Evolutionary conservation across 2,113 vertebrate genomes (phyloP).

Genomic region (Azemiops feae): DNA sequence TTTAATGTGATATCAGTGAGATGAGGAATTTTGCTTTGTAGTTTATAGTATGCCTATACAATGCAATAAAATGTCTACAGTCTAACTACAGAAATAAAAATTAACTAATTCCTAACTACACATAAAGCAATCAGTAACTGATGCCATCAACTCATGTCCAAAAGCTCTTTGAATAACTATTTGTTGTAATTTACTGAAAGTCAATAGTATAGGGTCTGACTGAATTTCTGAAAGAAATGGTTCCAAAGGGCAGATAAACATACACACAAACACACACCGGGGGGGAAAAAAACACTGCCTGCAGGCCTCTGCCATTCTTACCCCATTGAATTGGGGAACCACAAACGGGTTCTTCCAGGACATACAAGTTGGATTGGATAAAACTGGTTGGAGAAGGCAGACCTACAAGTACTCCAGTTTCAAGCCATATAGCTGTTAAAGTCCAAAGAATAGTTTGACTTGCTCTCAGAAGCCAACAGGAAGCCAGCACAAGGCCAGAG

Average conservation of each 20-base stretch:
- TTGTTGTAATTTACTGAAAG: background rate
- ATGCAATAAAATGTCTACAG: background rate
- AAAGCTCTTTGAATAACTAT: background rate
- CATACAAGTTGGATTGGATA: background rate
- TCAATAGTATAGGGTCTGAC: background rate
- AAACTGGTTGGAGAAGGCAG: background rate
- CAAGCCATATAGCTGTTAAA: background rate
- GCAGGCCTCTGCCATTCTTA: background rate
- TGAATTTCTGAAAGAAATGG: background rate
- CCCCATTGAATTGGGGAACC: background rate
- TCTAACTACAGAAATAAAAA: background rate
- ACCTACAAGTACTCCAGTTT: background rate
- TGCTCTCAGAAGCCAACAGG: background rate
- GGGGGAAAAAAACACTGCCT: background rate
- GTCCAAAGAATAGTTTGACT: background rate
- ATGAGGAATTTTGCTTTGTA: rapidly evolving
- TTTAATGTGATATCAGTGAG: rapidly evolving
- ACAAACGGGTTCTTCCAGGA: background rate
- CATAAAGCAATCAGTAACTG: background rate
- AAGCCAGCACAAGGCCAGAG: background rate
- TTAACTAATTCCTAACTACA: background rate
- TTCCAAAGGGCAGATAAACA: background rate
- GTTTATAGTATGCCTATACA: background rate
- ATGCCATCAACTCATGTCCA: background rate
- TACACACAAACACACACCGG: background rate